Conservation (phyloP, 2,113 vertebrate species). For the Psilopsiagon aymara region DNA sequence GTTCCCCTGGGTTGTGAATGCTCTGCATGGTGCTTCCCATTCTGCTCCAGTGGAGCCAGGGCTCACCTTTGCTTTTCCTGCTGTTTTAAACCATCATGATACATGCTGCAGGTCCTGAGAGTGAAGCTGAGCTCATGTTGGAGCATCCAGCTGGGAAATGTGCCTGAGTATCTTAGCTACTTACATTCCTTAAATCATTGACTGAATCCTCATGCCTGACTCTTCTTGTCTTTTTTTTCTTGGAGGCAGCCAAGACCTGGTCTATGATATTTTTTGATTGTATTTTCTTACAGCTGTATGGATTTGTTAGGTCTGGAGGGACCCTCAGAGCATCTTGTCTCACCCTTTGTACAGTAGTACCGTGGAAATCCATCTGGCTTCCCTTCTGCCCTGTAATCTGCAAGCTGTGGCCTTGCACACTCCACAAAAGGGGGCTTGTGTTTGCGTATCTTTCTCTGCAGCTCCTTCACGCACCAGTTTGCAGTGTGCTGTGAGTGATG, state of each 20-base stretch:
- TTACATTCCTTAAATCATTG: conserved; percentile 23
- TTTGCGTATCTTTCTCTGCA: background rate
- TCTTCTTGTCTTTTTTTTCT: background rate
- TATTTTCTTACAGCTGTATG: background rate
- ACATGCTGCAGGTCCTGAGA: background rate
- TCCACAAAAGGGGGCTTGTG: background rate
- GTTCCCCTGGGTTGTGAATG: background rate
- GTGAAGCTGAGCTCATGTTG: background rate
- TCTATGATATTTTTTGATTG: background rate
- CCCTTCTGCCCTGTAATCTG: background rate
- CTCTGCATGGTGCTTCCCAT: fast-evolving
- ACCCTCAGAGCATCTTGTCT: conserved; percentile 28
- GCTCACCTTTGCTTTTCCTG: background rate
- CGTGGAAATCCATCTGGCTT: background rate
- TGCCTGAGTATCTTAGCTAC: background rate
- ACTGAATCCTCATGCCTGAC: background rate
- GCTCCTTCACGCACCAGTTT: background rate
- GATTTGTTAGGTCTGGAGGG: conserved; percentile 14
- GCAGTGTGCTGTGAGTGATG: background rate
- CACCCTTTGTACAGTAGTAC: background rate
- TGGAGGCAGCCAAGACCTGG: conserved; percentile 21
- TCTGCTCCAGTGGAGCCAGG: background rate
- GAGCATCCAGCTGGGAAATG: background rate
- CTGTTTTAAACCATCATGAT: background rate
- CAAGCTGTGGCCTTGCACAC: background rate